Conservation (phyloP, 2,888 invertebrate genomes). For the Eristalis pertinax region DNA sequence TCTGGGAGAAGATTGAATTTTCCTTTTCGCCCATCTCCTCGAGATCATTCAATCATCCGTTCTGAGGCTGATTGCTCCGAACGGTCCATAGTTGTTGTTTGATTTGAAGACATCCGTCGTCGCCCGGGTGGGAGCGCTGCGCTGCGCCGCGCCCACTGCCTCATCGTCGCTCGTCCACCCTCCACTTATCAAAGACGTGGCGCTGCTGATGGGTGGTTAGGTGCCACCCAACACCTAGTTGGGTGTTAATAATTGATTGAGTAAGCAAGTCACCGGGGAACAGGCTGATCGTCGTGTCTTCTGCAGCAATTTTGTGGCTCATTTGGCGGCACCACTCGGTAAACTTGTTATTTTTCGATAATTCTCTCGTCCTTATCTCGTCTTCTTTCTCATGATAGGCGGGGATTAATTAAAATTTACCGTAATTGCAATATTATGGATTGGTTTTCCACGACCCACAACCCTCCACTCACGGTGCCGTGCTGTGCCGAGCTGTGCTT, state of each 20-base stretch:
- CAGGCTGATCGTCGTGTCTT: slow-evolving; percentile 29
- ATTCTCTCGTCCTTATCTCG: slow-evolving; percentile 41
- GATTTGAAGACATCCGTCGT: slow-evolving; percentile 54
- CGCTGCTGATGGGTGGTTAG: not conserved
- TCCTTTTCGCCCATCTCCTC: slow-evolving; percentile 49
- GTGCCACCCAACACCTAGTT: slow-evolving; percentile 14
- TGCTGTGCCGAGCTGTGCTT: not conserved
- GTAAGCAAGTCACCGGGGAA: slow-evolving; percentile 44
- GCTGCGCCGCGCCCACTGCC: too few species aligned
- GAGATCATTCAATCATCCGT: slow-evolving; percentile 65
- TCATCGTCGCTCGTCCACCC: not conserved
- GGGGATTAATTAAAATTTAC: slow-evolving; percentile 65
- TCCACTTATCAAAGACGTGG: not conserved
- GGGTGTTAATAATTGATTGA: slow-evolving; percentile 59
- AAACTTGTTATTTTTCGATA: slow-evolving; percentile 65
- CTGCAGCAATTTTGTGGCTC: slow-evolving; percentile 66
- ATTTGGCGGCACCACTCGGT: slow-evolving; percentile 49
- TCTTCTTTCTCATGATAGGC: slow-evolving; percentile 24
- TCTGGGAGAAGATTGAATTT: slow-evolving; percentile 64
- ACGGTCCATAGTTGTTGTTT: slow-evolving; percentile 58
- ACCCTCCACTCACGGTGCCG: not conserved
- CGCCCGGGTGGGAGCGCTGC: slow-evolving; percentile 7
- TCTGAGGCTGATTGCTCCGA: slow-evolving; percentile 54
- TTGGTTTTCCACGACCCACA: slow-evolving; percentile 15
- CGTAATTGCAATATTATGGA: slow-evolving; percentile 68